Percentiles rank a stretch among this genome's conserved stretches.
Conservation (phyloP, 2,797 vertebrate species). For the Argyrosomus regius region DNA sequence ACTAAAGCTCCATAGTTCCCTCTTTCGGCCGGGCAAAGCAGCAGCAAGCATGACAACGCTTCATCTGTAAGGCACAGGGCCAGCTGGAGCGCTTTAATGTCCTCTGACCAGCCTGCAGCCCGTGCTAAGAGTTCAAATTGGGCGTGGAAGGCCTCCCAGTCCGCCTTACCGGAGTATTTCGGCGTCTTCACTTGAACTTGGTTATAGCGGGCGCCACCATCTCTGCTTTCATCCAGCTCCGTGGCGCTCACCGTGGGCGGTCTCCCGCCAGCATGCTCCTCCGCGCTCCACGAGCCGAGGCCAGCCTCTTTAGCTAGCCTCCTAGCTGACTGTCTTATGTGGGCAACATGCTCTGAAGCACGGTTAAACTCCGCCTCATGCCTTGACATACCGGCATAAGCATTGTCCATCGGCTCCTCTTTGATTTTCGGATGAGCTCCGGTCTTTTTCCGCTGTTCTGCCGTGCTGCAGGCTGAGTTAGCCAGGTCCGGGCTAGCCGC, state of each 20-base stretch:
- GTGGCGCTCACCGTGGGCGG: background rate
- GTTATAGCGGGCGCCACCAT: background rate
- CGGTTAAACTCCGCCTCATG: background rate
- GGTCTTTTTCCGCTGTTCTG: background rate
- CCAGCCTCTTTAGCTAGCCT: too few species aligned
- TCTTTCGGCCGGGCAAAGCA: background rate
- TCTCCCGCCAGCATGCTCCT: background rate
- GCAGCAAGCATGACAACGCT: background rate
- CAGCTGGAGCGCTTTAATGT: conserved; percentile 3
- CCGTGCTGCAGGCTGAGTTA: background rate
- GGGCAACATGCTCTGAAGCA: background rate
- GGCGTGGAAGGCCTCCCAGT: too few species aligned
- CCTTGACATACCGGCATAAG: background rate
- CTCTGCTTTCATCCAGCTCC: background rate
- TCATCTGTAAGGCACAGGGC: background rate
- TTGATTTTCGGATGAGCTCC: background rate
- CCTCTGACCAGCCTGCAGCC: background rate
- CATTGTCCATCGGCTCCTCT: background rate
- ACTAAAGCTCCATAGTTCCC: conserved; percentile 1
- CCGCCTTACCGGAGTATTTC: too few species aligned
- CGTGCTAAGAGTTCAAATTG: background rate
- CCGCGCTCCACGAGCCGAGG: too few species aligned
- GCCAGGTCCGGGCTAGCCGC: background rate
- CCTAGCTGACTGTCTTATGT: too few species aligned
- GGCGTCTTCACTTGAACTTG: background rate